Conservation (phyloP, 1,140 invertebrate species). For the Dendroctonus valens region DNA sequence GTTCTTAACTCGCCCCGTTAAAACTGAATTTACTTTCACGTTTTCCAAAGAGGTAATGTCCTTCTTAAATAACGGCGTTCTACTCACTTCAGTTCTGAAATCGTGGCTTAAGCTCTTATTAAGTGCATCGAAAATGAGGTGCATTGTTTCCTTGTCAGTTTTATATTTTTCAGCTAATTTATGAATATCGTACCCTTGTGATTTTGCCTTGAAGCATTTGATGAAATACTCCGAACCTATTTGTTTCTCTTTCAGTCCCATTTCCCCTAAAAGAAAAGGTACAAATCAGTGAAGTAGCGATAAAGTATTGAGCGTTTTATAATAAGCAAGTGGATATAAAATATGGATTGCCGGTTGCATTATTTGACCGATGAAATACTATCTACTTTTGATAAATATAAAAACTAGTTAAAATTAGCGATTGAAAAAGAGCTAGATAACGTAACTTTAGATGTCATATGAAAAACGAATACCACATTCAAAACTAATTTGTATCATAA, state of each 20-base stretch:
- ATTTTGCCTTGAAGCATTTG: constrained; percentile 47
- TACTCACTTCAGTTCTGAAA: constrained; percentile 60
- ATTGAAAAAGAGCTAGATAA: too few relatives aligned
- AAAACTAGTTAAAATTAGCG: too few relatives aligned
- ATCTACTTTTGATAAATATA: too few relatives aligned
- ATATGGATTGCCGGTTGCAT: too few relatives aligned
- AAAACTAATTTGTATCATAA: too few relatives aligned
- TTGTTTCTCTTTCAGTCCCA: constrained; percentile 50
- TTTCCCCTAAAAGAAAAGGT: constrained; percentile 50
- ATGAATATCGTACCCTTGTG: constrained; percentile 30
- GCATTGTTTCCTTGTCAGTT: constrained; percentile 57
- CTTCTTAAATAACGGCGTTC: constrained; percentile 67
- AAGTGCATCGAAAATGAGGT: constrained; percentile 66
- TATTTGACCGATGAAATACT: too few relatives aligned
- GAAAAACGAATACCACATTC: too few relatives aligned
- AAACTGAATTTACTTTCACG: constrained; percentile 54
- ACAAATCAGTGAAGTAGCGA: not conserved
- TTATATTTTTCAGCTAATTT: constrained; percentile 53
- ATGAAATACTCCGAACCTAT: constrained; percentile 57
- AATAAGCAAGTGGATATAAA: too few relatives aligned
- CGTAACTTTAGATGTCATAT: too few relatives aligned
- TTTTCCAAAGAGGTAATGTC: constrained; percentile 61
- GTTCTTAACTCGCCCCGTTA: constrained; percentile 70
- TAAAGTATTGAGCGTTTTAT: too few relatives aligned
- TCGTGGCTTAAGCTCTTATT: constrained; percentile 65